phyloP scores from a whole-genome alignment of 1,140 invertebrate genomes.

The Drosophila mojavensis region DNA sequence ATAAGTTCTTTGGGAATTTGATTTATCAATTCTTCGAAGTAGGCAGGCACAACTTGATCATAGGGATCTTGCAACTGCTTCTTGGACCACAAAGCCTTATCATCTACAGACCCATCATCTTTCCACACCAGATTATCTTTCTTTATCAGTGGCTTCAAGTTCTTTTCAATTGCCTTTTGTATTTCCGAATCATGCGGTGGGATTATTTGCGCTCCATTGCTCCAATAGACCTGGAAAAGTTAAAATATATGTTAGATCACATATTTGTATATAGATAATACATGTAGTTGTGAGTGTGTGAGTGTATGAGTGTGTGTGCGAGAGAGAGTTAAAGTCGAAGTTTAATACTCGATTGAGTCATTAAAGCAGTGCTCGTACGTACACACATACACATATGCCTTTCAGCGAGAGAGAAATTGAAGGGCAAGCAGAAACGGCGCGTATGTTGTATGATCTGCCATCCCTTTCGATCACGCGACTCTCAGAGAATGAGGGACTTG shows the following conservation, averaged over 20 bases:
- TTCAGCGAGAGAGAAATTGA: too few relatives aligned
- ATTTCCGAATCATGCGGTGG: slow-evolving; percentile 96
- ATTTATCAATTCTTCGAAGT: slow-evolving; percentile 37
- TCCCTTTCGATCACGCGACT: too few relatives aligned
- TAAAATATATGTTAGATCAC: background rate
- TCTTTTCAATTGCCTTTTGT: slow-evolving; percentile 90
- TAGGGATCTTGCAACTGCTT: slow-evolving; percentile 48
- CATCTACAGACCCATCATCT: slow-evolving; percentile 52
- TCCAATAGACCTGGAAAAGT: slow-evolving; percentile 90
- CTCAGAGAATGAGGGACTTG: background rate
- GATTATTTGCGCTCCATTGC: slow-evolving; percentile 98
- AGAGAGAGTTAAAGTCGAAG: too few relatives aligned
- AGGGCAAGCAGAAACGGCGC: too few relatives aligned
- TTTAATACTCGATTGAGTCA: too few relatives aligned
- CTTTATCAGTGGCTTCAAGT: slow-evolving; percentile 86
- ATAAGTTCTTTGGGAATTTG: slow-evolving; percentile 35
- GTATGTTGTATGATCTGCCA: too few relatives aligned
- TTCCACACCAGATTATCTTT: too few relatives aligned
- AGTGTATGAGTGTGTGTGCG: background rate
- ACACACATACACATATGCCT: too few relatives aligned
- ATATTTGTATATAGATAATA: background rate
- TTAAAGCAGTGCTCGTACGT: too few relatives aligned
- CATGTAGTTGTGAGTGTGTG: background rate
- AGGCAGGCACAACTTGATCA: slow-evolving; percentile 43
- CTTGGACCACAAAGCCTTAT: slow-evolving; percentile 26